Evolutionary conservation across 1,140 invertebrate genomes (phyloP), one percentile per base, ranked within the genome.

Genomic region (Zaprionus taronus): DNA sequence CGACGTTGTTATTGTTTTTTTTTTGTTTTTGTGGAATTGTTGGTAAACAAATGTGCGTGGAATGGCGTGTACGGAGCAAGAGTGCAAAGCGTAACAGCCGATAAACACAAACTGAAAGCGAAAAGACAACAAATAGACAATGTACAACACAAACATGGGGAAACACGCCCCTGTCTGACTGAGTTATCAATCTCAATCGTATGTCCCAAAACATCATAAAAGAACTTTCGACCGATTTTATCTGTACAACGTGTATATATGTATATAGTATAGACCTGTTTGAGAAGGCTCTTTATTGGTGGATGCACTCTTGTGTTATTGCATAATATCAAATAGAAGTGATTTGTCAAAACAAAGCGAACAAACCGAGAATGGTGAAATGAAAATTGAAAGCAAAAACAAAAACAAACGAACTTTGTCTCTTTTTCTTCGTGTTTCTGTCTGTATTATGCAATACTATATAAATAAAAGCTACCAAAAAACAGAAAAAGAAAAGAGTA

Each of bases 1-100:
- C 26, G 72, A 62, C 38, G 12, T 38, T 72, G 73, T 67, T 62
- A 72, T 51, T 74, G 34, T 73, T 55, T 69, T 75, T 6, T 28
- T 31, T 31, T 63, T 75, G 55, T 71, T 67, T 70, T 66, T 62
- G 68, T 56, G 38, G 20, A 63, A 57, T 65, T 83, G 82, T 89
- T 87, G 63, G 84, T 87, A 87, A 87, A 87, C 83, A 87, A 87
- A 87, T 87, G 63, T 73, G 80, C 83, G 83, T 87, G 66, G 80
- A 87, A 87, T 87, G 84, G 24, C 57, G 47, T 58, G 65, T 36
- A 61, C 28, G 38, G 56, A 68, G 56, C 34, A 56, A 57, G 31
- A 38, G 6, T 28, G 76, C 72, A 79, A 79, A 77, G 79, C 82
- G 28, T 65, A 69, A 64, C 58, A 47, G 22, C n/a, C 75, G 83